Percentiles rank a stretch among this genome's conserved stretches.
Conservation (phyloP, 1,140 invertebrate species). For the Drosophila eugracilis region DNA sequence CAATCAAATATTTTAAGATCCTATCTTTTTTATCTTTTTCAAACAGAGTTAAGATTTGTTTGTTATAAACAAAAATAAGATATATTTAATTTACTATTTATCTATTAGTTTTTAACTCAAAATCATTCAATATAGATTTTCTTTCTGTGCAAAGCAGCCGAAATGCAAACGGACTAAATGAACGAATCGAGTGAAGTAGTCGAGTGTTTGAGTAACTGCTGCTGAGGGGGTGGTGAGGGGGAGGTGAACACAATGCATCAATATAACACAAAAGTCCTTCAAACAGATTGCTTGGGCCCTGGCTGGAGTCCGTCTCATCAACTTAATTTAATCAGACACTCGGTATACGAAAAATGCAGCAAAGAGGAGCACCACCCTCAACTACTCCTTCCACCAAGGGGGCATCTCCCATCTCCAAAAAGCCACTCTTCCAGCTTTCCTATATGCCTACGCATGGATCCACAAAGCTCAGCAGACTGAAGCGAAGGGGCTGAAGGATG, state of each 20-base stretch:
- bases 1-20: no score
- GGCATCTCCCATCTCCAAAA: neutral
- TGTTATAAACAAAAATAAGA: no score
- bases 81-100: no score
- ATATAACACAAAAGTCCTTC: conserved; percentile 78
- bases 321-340: conserved; percentile 83
- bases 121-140: neutral
- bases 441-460: conserved; percentile 66
- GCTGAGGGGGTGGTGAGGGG: conserved; percentile 19
- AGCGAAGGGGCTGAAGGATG: neutral
- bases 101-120: neutral
- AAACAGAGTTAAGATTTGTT: no score
- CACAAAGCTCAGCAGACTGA: conserved; percentile 24
- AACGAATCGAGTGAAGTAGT: conserved; percentile 70
- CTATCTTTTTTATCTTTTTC: no score
- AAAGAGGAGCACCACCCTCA: conserved; percentile 29
- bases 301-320: conserved; percentile 63
- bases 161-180: conserved; percentile 70
- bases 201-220: conserved; percentile 75
- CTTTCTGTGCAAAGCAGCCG: conserved; percentile 43
- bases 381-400: conserved; percentile 2
- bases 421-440: conserved; percentile 6
- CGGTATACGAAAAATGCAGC: conserved; percentile 78
- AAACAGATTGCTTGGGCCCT: conserved; percentile 47
- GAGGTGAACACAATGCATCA: conserved; percentile 73